Evolutionary conservation across 1,140 invertebrate species (phyloP).

Genomic region (Batillaria attramentaria): DNA sequence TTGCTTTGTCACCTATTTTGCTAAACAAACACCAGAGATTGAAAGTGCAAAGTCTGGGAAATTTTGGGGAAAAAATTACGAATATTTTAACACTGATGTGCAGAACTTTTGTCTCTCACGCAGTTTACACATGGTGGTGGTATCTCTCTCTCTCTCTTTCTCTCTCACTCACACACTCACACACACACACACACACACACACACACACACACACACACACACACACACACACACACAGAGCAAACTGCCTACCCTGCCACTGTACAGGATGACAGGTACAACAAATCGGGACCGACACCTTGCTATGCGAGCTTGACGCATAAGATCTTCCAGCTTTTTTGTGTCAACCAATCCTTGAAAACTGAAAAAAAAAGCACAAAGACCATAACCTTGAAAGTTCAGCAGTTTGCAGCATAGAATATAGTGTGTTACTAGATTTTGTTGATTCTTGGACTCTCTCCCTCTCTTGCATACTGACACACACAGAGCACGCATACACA

Average conservation of each 20-base stretch:
- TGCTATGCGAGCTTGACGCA: constrained; percentile 77
- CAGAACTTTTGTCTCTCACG: too few species aligned
- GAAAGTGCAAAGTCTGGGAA: too few species aligned
- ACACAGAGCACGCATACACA: constrained; percentile 9
- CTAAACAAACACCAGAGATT: too few species aligned
- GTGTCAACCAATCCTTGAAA: constrained; percentile 77
- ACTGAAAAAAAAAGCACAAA: constrained; percentile 46
- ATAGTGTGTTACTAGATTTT: too few species aligned
- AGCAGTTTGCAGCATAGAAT: too few species aligned
- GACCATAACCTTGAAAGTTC: too few species aligned
- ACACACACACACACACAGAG: neutral
- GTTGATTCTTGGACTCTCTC: too few species aligned
- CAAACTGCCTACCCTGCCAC: constrained; percentile 77
- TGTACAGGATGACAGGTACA: constrained; percentile 84
- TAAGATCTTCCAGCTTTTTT: constrained; percentile 77
- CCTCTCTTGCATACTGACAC: constrained; percentile 11
- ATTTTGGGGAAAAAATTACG: too few species aligned
- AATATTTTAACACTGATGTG: too few species aligned
- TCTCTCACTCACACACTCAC: neutral
- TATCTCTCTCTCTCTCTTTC: too few species aligned
- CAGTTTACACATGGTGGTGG: too few species aligned
- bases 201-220: neutral
- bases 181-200: neutral
- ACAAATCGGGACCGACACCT: constrained; percentile 85
- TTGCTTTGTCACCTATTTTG: too few species aligned